A percentile compares a stretch with the other conserved stretches of the same genome.
phyloP scores from a whole-genome alignment of 2,797 vertebrate species.

The Brachyrhaphis roseni region DNA sequence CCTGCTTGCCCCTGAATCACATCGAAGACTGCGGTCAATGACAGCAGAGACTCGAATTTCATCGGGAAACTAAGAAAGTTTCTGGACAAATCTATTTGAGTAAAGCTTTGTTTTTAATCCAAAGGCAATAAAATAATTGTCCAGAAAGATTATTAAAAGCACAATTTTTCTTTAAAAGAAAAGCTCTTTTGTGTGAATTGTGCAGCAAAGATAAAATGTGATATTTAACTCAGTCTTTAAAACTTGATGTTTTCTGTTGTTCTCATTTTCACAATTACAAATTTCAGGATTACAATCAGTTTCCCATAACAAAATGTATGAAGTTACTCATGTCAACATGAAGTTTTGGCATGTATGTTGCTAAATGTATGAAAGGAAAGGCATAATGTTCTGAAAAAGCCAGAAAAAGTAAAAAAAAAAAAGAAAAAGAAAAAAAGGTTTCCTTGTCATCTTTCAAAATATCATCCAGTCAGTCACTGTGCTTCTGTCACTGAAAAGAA shows the following conservation, averaged over 20 bases:
- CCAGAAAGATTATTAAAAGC: neutral
- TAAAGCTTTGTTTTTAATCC: neutral
- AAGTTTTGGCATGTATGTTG: too few relatives aligned
- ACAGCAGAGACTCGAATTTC: neutral
- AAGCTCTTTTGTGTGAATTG: neutral
- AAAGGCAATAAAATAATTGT: neutral
- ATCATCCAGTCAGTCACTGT: neutral
- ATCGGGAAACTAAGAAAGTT: neutral
- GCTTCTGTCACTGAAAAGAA: neutral
- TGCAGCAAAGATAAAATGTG: neutral
- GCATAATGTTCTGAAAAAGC: neutral
- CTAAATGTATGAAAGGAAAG: too few relatives aligned
- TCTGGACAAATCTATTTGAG: neutral
- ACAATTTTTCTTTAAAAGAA: neutral
- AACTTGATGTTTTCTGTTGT: neutral
- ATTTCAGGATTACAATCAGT: neutral
- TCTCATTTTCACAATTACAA: neutral
- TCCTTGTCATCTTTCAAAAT: neutral
- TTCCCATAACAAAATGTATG: neutral
- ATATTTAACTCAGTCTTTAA: neutral
- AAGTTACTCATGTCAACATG: too few relatives aligned
- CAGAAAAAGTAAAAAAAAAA: neutral
- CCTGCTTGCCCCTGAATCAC: conserved; percentile 61
- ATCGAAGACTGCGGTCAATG: neutral
- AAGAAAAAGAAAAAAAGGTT: neutral